phyloP scores from a whole-genome alignment of 2,888 invertebrate species.

The Dendrolimus pini region DNA sequence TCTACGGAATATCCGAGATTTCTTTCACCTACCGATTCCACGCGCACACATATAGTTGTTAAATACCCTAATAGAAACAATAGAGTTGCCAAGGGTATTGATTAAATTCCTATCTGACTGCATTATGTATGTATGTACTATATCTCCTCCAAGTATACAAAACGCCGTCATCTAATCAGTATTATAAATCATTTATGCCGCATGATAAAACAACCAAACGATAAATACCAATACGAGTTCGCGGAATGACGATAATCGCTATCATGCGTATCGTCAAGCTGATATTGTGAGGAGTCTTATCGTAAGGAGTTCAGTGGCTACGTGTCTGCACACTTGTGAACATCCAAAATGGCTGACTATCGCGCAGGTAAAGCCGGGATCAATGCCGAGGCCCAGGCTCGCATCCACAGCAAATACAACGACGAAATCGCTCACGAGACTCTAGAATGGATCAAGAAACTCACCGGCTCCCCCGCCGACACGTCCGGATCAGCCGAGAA shows the following conservation, averaged over 20 bases:
- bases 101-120: neutral
- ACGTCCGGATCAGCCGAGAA: slow-evolving; percentile 93
- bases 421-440: slow-evolving; percentile 94
- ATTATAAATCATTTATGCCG: slow-evolving; percentile 40
- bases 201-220: slow-evolving; percentile 34
- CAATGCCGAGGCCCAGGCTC: slow-evolving; percentile 67
- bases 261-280: slow-evolving; percentile 48
- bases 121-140: neutral
- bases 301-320: slow-evolving; percentile 62
- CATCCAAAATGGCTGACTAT: slow-evolving; percentile 65
- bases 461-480: slow-evolving; percentile 89
- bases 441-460: slow-evolving; percentile 92
- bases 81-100: neutral
- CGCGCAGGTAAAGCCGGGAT: slow-evolving; percentile 70
- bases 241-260: slow-evolving; percentile 51
- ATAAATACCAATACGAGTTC: slow-evolving; percentile 38
- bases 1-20: no score
- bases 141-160: slow-evolving; percentile 12
- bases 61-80: neutral
- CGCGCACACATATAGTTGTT: no score
- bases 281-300: slow-evolving; percentile 57
- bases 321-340: slow-evolving; percentile 54
- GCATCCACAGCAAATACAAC: slow-evolving; percentile 97
- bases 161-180: slow-evolving; percentile 21
- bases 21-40: no score